Evolutionary conservation across 2,888 invertebrate species (phyloP).

Genomic region (Euproctis similis): DNA sequence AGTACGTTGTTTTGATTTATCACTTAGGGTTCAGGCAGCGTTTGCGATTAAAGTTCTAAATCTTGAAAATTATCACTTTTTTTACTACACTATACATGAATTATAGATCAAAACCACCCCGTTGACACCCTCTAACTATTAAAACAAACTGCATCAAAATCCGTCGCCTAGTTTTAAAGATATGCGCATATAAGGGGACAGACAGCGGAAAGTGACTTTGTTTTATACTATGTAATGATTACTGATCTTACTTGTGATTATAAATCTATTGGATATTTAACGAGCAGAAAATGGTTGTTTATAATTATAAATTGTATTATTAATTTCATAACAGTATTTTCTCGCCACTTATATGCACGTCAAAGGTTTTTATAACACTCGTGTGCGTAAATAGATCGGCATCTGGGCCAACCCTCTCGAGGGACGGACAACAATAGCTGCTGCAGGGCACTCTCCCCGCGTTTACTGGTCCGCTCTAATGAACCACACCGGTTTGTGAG

Average conservation of each 20-base stretch:
- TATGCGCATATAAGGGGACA: no score
- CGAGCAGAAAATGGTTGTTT: neutral
- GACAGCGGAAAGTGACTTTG: no score
- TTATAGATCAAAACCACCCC: no score
- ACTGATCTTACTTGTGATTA: constrained; percentile 15
- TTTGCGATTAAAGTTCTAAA: no score
- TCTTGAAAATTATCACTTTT: no score
- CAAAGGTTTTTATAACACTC: constrained; percentile 31
- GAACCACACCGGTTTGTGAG: constrained; percentile 51
- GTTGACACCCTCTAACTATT: no score
- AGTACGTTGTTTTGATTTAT: no score
- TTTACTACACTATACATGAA: no score
- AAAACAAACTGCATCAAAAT: no score
- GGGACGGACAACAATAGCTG: constrained; percentile 70
- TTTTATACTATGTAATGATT: constrained; percentile 17
- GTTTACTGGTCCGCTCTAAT: constrained; percentile 68
- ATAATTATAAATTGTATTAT: no score
- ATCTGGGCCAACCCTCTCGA: constrained; percentile 51
- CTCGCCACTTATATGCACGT: constrained; percentile 16
- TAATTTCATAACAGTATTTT: constrained; percentile 12
- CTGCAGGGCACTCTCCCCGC: constrained; percentile 54
- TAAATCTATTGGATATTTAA: constrained; percentile 4
- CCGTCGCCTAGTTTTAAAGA: no score
- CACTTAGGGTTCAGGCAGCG: no score
- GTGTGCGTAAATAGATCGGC: constrained; percentile 60